Base-by-base conservation (phyloP, 2,113 vertebrate species). In the Coreoperca whiteheadi region DNA sequence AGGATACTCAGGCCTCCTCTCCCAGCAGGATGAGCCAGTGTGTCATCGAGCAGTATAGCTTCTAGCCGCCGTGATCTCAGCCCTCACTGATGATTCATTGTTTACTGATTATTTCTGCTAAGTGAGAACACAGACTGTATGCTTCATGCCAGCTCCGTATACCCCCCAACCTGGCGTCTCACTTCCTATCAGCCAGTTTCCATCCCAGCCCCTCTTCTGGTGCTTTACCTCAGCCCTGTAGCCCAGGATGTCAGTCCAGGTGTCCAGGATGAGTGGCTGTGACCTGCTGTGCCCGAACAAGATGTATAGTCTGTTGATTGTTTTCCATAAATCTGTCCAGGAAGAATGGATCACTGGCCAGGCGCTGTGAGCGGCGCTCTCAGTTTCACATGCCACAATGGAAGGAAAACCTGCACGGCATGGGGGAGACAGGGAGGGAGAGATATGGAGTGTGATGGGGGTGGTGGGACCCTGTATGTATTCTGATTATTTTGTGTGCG, bases 271-370 rank as follows among this genome's bases (percentile, higher is more conserved):
- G 93, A 92, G 90, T 8, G 68, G 67, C 28, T 87, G 71, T 92
- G 92, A 92, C 93, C 91, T 46, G 67, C 87, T 83, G 87, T 46
- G 92, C 82, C 88, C 48, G 21, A 80, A 79, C 61, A 68, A 89
- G 86, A 91, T 80, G 88, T 84, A 90, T 89, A 85, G 90, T 95
- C 96, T 96, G 96, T 94, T 93, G 97, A 96, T 97, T 96, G 97
- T 97, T 98, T 97, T 93, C 96, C 97, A 97, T 98, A 97, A 98
- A 97, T 97, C 91, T 97, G 96, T 97, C 96, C 97, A 97, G 97
- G 97, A 98, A 98, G 97, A 97, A 96, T 96, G 96, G 96, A 97
- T 96, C 94, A 95, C 96, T 97, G 96, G 95, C 95, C 94, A 95
- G 96, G 94, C 95, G 95, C 96, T 97, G 97, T 95, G 95, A 97